Base-by-base conservation (phyloP, 64 coral and sea anemone species). In the Exaiptasia diaphana region DNA sequence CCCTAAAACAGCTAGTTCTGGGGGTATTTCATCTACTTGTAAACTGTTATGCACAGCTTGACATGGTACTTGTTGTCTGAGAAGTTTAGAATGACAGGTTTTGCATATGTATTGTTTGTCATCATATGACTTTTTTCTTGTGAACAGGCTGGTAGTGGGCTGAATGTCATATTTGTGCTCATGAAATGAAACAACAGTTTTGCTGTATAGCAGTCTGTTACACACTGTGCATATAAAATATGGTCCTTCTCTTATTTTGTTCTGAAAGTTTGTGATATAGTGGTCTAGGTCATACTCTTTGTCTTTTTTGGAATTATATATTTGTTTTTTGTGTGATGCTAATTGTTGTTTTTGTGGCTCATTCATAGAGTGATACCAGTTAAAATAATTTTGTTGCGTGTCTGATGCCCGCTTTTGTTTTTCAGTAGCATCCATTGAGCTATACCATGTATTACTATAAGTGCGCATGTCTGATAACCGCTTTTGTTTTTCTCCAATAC, bases 171-270 rank as follows among this genome's bases (percentile, higher is more conserved):
- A 80, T 38, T 81, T 82, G 50, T 80, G 28, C 45, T 80, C 70
- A 28, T 89, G 21, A 38, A 87, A 87, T 56, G 41, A 13, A 48
- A 65, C 78, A 22, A 88, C 65, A 20, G 86, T 88, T 81, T 89
- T 80, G 80, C 76, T 60, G 29, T 81, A 74, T 57, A 74, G 54
- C 40, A 86, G 46, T 60, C 60, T 87, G 37, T 87, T 87, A 65
- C 83, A 87, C n/a, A 78, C 85, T 70, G 50, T 36, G 39, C 86
- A 89, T 89, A 81, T 75, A 56, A 64, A 89, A 50, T 64, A 89
- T 46, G 86, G 76, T 33, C 68, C 43, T 13, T 89, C 77, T 75
- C 42, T 74, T 53, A 67, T 67, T 71, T 74, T 74, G 13, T 80
- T 89, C 64, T 89, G 77, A 73, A 89, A 89, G 50, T 28, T 39